A percentile compares a stretch with the other conserved stretches of the same genome.
These are phyloP conservation scores for Acronicta alni DNA, from an alignment of 2,888 invertebrate species.

Conservation along the genomic window DNA sequence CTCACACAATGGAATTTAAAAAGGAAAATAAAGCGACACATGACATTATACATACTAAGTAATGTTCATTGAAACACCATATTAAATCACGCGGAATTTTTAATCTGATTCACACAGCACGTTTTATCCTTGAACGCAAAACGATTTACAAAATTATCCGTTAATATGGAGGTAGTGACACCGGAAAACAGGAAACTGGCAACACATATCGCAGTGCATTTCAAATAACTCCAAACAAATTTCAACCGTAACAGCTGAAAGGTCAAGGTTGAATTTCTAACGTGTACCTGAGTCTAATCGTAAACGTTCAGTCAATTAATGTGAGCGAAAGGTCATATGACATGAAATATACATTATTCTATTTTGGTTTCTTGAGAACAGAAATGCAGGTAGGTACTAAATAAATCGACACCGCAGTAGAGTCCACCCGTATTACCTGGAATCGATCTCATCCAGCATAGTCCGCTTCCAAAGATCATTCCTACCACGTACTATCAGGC, in stretches of 20 bases:
- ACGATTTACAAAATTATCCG: conserved; percentile 14
- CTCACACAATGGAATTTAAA: conserved; percentile 10
- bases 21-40: conserved; percentile 1
- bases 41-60: neutral
- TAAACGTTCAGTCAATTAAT: neutral
- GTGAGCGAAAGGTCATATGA: neutral
- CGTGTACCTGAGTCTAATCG: neutral
- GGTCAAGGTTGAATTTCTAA: conserved; percentile 19
- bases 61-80: neutral
- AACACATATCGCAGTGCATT: conserved; percentile 8
- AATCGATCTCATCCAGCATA: too few relatives aligned
- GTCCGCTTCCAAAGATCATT: too few relatives aligned
- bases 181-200: conserved; percentile 27
- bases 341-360: conserved; percentile 2
- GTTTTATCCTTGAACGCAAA: conserved; percentile 16
- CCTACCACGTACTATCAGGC: too few relatives aligned
- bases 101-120: neutral
- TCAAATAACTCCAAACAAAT: conserved; percentile 12
- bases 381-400: conserved; percentile 11
- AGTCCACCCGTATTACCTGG: too few relatives aligned
- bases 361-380: conserved; percentile 15
- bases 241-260: neutral
- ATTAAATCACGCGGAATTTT: conserved; percentile 3
- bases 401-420: too few relatives aligned
- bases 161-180: conserved; percentile 8